Evolutionary conservation across 2,888 invertebrate species (phyloP).

Genomic region (Galeopsomyia nigrocyanea): DNA sequence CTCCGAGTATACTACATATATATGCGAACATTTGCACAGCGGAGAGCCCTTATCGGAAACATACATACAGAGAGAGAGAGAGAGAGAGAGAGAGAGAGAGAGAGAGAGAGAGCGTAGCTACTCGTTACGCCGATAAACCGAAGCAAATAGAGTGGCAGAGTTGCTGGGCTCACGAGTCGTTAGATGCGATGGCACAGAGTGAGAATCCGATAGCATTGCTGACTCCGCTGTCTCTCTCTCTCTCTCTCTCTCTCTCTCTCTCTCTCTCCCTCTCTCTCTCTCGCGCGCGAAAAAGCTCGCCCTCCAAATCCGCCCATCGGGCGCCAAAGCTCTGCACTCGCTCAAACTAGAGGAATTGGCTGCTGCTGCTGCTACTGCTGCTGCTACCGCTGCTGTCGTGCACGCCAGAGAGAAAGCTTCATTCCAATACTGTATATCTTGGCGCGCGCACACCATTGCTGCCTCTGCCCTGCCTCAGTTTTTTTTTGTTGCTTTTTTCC

Average conservation of each 20-base stretch:
- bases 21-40: too few relatives aligned
- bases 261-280: too few relatives aligned
- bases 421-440: too few relatives aligned
- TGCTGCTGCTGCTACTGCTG: not conserved
- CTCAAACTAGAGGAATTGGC: not conserved
- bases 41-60: too few relatives aligned
- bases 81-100: not conserved
- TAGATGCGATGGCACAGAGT: not conserved
- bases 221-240: too few relatives aligned
- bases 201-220: conserved; percentile 6
- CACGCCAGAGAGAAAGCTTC: not conserved
- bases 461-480: too few relatives aligned
- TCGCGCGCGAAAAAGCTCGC: not conserved
- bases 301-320: conserved; percentile 7
- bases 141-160: conserved; percentile 14
- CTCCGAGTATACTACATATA: too few relatives aligned
- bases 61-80: too few relatives aligned
- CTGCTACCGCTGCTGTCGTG: conserved; percentile 1
- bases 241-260: too few relatives aligned
- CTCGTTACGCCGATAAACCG: conserved; percentile 7
- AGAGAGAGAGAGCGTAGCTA: not conserved
- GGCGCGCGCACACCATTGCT: too few relatives aligned
- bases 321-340: not conserved
- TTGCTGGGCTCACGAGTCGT: conserved; percentile 6
- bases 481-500: not conserved